Percentiles rank a stretch among this genome's conserved stretches.
phyloP scores from a whole-genome alignment of 2,797 vertebrate genomes.

The Sternarchorhynchus goeldii region DNA sequence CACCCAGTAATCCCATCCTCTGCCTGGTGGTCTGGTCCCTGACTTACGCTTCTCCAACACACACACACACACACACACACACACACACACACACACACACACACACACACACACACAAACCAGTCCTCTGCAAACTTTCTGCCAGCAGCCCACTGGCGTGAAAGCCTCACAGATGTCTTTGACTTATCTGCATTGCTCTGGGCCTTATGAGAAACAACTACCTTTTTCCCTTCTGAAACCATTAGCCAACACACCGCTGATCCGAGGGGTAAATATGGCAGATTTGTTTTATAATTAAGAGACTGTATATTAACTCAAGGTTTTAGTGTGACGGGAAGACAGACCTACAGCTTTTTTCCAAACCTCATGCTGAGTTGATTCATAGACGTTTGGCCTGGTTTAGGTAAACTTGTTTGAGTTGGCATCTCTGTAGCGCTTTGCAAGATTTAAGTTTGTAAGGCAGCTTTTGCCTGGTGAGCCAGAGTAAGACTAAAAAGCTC shows the following conservation, averaged over 20 bases:
- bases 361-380: conserved; percentile 70
- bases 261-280: conserved; percentile 51
- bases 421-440: conserved; percentile 47
- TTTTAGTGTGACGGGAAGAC: conserved; percentile 69
- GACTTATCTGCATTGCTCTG: conserved; percentile 18
- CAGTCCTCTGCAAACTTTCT: conserved; percentile 25
- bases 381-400: conserved; percentile 62
- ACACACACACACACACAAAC: conserved; percentile 53
- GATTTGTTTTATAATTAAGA: conserved; percentile 67
- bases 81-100: conserved; percentile 53
- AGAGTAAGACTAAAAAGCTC: conserved; percentile 23
- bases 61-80: conserved; percentile 47
- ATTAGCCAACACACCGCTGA: conserved; percentile 38
- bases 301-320: conserved; percentile 54
- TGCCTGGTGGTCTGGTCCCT: conserved; percentile 51
- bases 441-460: conserved; percentile 63
- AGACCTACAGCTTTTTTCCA: conserved; percentile 65
- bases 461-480: conserved; percentile 1
- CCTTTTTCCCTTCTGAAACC: conserved; percentile 23
- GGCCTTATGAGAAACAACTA: conserved; percentile 9
- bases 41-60: conserved; percentile 47
- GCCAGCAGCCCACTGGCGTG: conserved; percentile 22
- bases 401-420: conserved; percentile 70
- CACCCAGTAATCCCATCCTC: conserved; percentile 40
- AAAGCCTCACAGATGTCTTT: conserved; percentile 34